A percentile compares a stretch with the other conserved stretches of the same genome.
Conservation (phyloP, 2,797 vertebrate species). For the Eleutherodactylus coqui region DNA sequence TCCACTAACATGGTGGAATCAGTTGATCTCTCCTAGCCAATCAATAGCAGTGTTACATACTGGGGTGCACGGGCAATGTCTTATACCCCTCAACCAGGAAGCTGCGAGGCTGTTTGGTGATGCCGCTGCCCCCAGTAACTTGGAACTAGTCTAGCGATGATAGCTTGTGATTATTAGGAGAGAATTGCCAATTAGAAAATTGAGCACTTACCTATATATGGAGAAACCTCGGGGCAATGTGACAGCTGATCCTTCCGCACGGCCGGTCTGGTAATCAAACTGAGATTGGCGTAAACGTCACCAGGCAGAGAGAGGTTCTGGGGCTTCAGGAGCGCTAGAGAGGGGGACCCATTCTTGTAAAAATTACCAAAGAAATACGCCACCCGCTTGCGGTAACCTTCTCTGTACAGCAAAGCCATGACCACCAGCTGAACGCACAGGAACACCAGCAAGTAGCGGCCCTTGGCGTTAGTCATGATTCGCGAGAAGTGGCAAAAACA, state of each 20-base stretch:
- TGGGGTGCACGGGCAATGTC: no score
- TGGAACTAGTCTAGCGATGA: no score
- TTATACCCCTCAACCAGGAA: no score
- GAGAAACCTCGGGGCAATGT: conserved; percentile 79
- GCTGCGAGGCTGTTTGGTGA: no score
- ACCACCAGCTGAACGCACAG: conserved; percentile 82
- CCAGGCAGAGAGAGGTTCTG: conserved; percentile 62
- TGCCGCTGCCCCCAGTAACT: no score
- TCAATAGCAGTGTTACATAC: no score
- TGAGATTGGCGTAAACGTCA: conserved; percentile 80
- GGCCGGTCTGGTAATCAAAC: conserved; percentile 66
- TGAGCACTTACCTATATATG: conserved; percentile 76
- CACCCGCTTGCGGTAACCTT: conserved; percentile 78
- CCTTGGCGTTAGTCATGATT: conserved; percentile 71
- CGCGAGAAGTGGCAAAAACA: neutral
- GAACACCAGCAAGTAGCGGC: conserved; percentile 80
- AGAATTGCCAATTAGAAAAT: no score
- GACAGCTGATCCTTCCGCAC: conserved; percentile 72
- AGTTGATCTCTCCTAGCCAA: no score
- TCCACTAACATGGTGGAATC: no score
- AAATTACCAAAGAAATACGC: conserved; percentile 81
- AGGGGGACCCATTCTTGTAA: conserved; percentile 69
- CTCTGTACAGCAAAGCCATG: conserved; percentile 80
- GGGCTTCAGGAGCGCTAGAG: neutral
- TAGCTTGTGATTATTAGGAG: no score